Evolutionary conservation across 2,113 vertebrate species (phyloP).

Genomic region (Dipodomys merriami): DNA sequence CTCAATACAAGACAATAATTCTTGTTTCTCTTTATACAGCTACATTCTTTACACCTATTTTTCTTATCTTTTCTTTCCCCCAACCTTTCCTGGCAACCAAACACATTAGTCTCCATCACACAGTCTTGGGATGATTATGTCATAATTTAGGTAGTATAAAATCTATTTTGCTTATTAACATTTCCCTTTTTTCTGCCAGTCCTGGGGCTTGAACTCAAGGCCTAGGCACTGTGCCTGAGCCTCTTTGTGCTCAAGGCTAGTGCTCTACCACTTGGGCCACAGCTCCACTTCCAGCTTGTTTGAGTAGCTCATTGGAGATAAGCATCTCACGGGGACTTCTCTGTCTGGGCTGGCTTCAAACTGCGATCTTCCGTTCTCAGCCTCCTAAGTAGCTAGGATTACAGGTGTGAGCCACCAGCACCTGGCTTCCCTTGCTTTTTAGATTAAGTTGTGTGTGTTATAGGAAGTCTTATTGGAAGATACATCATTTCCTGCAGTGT

Average conservation of each 20-base stretch:
- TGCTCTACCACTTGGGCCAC: too few species aligned
- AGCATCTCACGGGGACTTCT: too few species aligned
- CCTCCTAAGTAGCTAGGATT: too few species aligned
- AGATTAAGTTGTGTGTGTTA: not conserved
- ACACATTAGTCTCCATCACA: not conserved
- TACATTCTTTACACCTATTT: slow-evolving; percentile 9
- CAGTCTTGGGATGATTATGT: not conserved
- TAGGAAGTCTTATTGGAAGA: not conserved
- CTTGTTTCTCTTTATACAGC: not conserved
- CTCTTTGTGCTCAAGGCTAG: too few species aligned
- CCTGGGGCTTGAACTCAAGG: too few species aligned
- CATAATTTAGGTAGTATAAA: not conserved
- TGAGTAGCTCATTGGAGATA: too few species aligned
- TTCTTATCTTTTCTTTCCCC: not conserved
- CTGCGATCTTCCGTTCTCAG: too few species aligned
- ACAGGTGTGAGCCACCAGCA: too few species aligned
- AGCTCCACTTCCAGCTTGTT: too few species aligned
- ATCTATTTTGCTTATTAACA: not conserved
- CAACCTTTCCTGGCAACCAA: not conserved
- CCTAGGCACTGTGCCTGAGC: too few species aligned
- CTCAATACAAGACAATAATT: too few species aligned
- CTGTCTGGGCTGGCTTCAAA: too few species aligned
- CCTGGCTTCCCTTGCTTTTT: not conserved
- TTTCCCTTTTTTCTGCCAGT: not conserved
- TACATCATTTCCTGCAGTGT: not conserved